phyloP scores from a whole-genome alignment of 1,140 invertebrate genomes.

The Elysia chlorotica region DNA sequence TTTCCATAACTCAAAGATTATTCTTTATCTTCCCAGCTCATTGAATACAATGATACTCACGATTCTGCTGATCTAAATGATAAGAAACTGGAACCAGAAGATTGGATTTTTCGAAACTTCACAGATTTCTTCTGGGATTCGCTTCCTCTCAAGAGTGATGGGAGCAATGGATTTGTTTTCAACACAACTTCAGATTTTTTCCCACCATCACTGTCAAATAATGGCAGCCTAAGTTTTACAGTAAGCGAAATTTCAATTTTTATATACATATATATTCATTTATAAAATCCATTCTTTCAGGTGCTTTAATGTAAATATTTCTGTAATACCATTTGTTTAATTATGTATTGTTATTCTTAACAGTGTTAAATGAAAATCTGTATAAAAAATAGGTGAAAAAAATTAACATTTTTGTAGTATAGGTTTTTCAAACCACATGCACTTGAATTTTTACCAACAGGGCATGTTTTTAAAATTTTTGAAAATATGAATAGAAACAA shows the following conservation, averaged over 20 bases:
- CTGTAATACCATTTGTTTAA: no score
- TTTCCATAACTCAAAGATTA: no score
- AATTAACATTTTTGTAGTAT: no score
- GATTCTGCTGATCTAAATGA: constrained; percentile 38
- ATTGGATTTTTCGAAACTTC: constrained; percentile 38
- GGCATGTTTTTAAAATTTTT: no score
- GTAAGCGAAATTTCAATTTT: background rate
- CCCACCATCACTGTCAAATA: background rate
- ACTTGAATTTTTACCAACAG: no score
- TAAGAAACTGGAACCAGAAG: constrained; percentile 8
- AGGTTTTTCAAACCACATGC: no score
- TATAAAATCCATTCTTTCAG: no score
- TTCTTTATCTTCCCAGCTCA: constrained; percentile 32
- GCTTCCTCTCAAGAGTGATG: constrained; percentile 1
- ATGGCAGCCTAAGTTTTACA: constrained; percentile 12
- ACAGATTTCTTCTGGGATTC: constrained; percentile 34
- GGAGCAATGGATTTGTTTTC: constrained; percentile 24
- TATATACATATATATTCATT: background rate
- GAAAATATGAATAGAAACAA: no score
- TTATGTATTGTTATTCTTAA: no score
- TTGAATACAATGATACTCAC: constrained; percentile 48
- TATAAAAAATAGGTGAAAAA: no score
- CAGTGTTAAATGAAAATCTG: no score
- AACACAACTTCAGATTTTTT: constrained; percentile 8
- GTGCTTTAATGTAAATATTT: no score